A percentile compares a stretch with the other conserved stretches of the same genome.
Evolutionary conservation across 2,113 vertebrate genomes (phyloP).

Genomic region (Tenrec ecaudatus): DNA sequence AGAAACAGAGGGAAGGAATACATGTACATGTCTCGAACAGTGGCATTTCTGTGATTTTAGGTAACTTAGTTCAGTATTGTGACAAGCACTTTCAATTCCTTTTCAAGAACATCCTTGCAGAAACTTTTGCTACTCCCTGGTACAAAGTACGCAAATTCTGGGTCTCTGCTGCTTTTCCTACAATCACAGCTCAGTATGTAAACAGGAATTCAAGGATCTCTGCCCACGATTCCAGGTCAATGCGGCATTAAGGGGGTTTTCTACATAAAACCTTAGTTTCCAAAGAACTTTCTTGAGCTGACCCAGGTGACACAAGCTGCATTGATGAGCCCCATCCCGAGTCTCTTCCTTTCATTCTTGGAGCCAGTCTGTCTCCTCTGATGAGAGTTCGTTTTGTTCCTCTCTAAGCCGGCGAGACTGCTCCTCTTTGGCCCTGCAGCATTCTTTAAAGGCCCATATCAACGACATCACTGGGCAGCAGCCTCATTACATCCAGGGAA

Average conservation of each 20-base stretch:
- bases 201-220: background rate
- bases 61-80: background rate
- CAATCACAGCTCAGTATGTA: constrained; percentile 1
- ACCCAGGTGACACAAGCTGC: constrained; percentile 1
- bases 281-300: background rate
- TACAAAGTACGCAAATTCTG: background rate
- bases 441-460: background rate
- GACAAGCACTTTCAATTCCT: background rate
- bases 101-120: background rate
- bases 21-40: background rate
- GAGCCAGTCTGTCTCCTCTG: background rate
- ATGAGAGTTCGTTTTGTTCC: constrained; percentile 29
- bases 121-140: background rate
- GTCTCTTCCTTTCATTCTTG: constrained; percentile 50
- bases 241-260: background rate
- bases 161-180: background rate
- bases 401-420: constrained; percentile 25
- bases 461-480: background rate
- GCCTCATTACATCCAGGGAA: background rate
- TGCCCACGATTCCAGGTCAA: background rate
- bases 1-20: background rate
- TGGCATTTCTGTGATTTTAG: background rate
- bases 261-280: background rate
- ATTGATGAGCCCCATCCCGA: background rate
- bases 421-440: background rate